These are phyloP conservation scores for Myiotriccus ornatus DNA, from an alignment of 2,797 vertebrate species.

Conservation along the genomic window DNA sequence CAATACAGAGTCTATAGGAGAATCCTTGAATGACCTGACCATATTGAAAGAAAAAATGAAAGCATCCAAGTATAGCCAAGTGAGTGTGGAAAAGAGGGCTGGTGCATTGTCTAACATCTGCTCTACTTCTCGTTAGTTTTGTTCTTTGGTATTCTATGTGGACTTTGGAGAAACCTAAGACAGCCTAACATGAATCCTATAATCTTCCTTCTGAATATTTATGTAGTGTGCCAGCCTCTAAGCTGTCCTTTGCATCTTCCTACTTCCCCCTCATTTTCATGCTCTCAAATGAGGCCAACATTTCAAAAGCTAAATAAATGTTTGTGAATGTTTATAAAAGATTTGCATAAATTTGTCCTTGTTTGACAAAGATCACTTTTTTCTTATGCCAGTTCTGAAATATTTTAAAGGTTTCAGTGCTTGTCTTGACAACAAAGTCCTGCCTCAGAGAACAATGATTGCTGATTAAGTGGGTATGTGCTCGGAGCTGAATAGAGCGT, in stretches of 20 bases:
- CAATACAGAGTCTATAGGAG: constrained; percentile 87
- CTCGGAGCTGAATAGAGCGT: constrained; percentile 66
- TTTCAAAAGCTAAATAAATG: constrained; percentile 86
- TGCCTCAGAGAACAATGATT: constrained; percentile 76
- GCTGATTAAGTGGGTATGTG: constrained; percentile 77
- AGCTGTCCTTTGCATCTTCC: constrained; percentile 81
- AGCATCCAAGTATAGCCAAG: constrained; percentile 83
- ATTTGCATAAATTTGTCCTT: constrained; percentile 84
- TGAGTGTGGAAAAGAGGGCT: constrained; percentile 85
- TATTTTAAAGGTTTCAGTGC: constrained; percentile 78
- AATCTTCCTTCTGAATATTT: constrained; percentile 90
- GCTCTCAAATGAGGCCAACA: constrained; percentile 83
- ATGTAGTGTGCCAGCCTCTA: constrained; percentile 83
- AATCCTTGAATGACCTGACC: constrained; percentile 88
- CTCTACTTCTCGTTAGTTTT: constrained; percentile 87
- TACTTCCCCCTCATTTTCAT: constrained; percentile 79
- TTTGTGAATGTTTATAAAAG: constrained; percentile 86
- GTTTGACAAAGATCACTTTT: constrained; percentile 82
- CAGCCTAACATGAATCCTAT: constrained; percentile 83
- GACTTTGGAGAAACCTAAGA: constrained; percentile 85
- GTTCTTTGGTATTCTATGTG: constrained; percentile 83
- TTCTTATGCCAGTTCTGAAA: constrained; percentile 78
- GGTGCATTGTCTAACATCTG: constrained; percentile 88
- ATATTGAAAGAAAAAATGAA: constrained; percentile 87
- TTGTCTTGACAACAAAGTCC: constrained; percentile 78